Base-by-base conservation (phyloP, 2,113 vertebrate species). In the Ctenodactylus gundi region DNA sequence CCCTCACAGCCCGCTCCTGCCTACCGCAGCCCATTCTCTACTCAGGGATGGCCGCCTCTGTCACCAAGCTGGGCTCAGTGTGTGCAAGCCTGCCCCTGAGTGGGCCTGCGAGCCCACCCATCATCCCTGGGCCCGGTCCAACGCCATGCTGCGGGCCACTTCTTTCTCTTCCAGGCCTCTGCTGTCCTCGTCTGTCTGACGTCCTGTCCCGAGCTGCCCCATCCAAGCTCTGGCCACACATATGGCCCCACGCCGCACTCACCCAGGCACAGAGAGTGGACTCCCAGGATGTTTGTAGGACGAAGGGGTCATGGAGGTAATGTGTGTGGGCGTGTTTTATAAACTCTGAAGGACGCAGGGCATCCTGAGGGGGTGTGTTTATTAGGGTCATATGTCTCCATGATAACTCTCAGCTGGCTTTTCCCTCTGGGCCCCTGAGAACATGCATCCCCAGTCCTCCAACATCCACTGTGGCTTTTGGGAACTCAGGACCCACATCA, bases 241-340 rank as follows among this genome's bases (percentile, higher is more conserved):
- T 4, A 25, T 46, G 41, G n/a, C 65, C 49, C 77, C 27, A 70
- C 18, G n/a, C 55, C 29, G 25, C 67, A n/a, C 34, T 72, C 80
- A 15, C 78, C 25, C 0, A 1, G 78, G 39, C 68, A 67, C 84
- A 64, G 75, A 57, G 67, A 53, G 36, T 23, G 36, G 46, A 46
- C 78, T 84, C 76, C 76, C 72, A 41, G 76, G 70, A 88, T 92
- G 93, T 97, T 91, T 94, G 72, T 68, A 58, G 85, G 85, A 93
- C 12, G 36, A 88, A 67, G 67, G 57, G 75, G 83, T 93, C 78
- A 75, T 6, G 15, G 91, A 91, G 80, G 90, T 67, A 77, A 94
- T 80, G 87, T 55, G 21, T 31, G 85, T 93, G 85, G 91, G 93
- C 0, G 57, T 73, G 53, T 83, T 91, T 82, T 91, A 78, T 96